Percentiles rank a stretch among this genome's conserved stretches.
phyloP scores from a whole-genome alignment of 2,888 invertebrate genomes.

The Sclerodermus sp. region DNA sequence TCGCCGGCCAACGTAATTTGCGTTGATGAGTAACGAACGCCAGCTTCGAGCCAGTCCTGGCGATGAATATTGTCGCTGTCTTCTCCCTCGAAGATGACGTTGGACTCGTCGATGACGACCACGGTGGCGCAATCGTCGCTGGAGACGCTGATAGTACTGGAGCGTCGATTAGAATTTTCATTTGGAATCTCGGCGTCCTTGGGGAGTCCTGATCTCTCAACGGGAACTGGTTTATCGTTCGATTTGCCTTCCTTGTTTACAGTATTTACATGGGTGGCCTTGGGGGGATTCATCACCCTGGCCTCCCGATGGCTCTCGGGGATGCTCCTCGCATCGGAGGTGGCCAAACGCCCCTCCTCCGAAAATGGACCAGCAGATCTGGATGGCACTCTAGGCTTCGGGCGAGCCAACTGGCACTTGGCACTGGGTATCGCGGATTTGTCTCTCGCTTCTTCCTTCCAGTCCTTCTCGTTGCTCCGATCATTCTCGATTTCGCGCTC shows the following conservation, averaged over 20 bases:
- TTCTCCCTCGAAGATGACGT: slow-evolving; percentile 25
- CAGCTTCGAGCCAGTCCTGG: slow-evolving; percentile 53
- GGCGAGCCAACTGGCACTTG: not conserved
- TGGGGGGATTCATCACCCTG: not conserved
- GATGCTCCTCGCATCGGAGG: slow-evolving; percentile 5
- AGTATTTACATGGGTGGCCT: not conserved
- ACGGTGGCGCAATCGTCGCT: slow-evolving; percentile 44
- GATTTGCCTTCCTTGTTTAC: not conserved
- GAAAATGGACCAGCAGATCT: slow-evolving; percentile 14
- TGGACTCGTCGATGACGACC: slow-evolving; percentile 46
- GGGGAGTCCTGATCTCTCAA: slow-evolving; percentile 11
- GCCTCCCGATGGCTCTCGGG: slow-evolving; percentile 8
- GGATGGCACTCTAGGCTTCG: not conserved
- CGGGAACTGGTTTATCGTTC: slow-evolving; percentile 15
- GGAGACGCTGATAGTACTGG: slow-evolving; percentile 9
- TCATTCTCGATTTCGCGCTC: not conserved
- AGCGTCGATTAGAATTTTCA: not conserved
- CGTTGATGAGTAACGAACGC: slow-evolving; percentile 52
- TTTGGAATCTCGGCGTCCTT: not conserved
- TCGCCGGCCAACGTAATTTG: slow-evolving; percentile 50
- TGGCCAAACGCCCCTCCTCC: slow-evolving; percentile 10
- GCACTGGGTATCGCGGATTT: not conserved
- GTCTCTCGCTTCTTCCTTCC: not conserved
- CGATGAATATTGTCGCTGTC: slow-evolving; percentile 48
- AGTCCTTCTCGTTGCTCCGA: not conserved